phyloP scores from a whole-genome alignment of 2,113 vertebrate genomes.

The Ia io region DNA sequence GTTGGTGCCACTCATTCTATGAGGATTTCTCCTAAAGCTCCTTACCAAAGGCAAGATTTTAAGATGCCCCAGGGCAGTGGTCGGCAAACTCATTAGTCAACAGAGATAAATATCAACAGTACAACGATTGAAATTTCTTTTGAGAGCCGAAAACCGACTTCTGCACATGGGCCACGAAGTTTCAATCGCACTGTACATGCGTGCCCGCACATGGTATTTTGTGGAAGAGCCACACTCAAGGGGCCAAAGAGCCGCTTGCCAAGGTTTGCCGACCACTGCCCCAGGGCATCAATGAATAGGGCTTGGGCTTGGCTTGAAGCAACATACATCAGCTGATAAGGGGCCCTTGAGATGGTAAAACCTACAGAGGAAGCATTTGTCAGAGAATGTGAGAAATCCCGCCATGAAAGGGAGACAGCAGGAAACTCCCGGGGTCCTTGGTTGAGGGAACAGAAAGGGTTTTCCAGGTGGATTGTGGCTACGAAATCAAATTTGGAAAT shows the following conservation, averaged over 20 bases:
- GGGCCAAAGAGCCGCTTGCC: no score
- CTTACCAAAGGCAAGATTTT: background rate
- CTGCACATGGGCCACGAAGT: no score
- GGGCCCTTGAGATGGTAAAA: constrained; percentile 17
- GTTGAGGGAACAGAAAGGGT: background rate
- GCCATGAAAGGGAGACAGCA: background rate
- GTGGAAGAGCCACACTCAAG: no score
- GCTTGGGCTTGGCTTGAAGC: background rate
- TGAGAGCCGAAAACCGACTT: no score
- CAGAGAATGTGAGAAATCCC: background rate
- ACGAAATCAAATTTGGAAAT: constrained; percentile 7
- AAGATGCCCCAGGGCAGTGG: background rate
- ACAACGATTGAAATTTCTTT: no score
- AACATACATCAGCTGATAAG: background rate
- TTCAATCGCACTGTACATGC: no score
- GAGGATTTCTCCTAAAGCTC: background rate
- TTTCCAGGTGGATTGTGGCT: background rate
- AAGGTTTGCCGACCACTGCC: no score
- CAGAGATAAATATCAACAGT: no score
- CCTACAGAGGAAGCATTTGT: background rate
- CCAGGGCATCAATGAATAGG: background rate
- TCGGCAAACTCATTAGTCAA: no score
- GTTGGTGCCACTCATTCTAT: background rate
- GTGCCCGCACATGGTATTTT: no score
- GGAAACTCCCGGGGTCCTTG: background rate